A percentile compares a stretch with the other conserved stretches of the same genome.
Conservation (phyloP, 2,888 invertebrate genomes). For the Nineta flava region DNA sequence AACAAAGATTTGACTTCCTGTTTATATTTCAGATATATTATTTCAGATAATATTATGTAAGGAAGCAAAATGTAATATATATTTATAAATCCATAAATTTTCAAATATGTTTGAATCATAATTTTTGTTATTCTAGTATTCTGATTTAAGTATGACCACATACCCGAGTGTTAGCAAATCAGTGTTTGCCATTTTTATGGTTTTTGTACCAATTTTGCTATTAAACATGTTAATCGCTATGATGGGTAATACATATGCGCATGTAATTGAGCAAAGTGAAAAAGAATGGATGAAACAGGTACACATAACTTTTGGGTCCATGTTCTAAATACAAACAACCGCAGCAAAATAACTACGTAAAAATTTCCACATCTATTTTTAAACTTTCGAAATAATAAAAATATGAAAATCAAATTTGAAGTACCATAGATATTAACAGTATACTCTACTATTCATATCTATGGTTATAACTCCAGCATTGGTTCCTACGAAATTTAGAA, state of each 20-base stretch:
- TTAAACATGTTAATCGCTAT: slow-evolving; percentile 98
- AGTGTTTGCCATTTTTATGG: slow-evolving; percentile 96
- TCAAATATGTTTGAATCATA: slow-evolving; percentile 4
- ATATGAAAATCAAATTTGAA: too few relatives aligned
- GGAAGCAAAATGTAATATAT: neutral
- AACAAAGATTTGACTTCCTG: neutral
- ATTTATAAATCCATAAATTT: neutral
- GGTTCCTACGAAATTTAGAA: too few relatives aligned
- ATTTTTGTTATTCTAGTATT: slow-evolving; percentile 54
- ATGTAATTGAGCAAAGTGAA: slow-evolving; percentile 94
- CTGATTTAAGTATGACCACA: slow-evolving; percentile 74
- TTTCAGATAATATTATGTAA: neutral
- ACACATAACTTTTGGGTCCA: slow-evolving; percentile 8
- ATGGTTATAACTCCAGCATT: too few relatives aligned
- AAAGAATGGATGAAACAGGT: slow-evolving; percentile 97
- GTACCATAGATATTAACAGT: too few relatives aligned
- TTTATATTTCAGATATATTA: neutral
- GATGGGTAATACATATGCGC: slow-evolving; percentile 99
- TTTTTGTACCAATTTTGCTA: slow-evolving; percentile 88
- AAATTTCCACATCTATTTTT: too few relatives aligned
- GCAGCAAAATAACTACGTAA: too few relatives aligned
- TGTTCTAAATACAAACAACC: too few relatives aligned
- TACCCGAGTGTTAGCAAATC: slow-evolving; percentile 87
- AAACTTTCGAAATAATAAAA: too few relatives aligned
- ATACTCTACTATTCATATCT: too few relatives aligned